Evolutionary conservation across 2,113 vertebrate genomes (phyloP), one percentile per base, ranked within the genome.

Genomic region (Oceanodroma tethys): DNA sequence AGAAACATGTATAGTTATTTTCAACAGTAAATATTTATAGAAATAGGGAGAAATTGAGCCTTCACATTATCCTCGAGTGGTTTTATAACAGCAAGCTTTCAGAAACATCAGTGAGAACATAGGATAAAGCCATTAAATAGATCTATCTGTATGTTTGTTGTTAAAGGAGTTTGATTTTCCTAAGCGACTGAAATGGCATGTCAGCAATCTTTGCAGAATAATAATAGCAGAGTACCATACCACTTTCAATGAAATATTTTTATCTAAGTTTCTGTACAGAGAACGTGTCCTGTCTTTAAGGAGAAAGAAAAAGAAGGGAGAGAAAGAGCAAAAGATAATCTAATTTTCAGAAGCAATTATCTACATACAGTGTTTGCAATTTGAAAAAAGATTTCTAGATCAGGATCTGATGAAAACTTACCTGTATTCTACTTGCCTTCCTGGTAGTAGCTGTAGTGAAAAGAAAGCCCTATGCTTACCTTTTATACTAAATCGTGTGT

Each of bases 401-500:
- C 43, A 84, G 42, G 19, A 53, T 83, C 47, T 88, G 40, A 66
- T 30, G 81, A 84, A 84, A 93, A 94, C 67, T 98, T 91, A 98
- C 98, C 98, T 97, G 97, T 94, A 26, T 56, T 80, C 30, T 38
- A 2, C 65, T 94, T 83, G 82, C 52, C 76, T 91, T 94, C 79
- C 84, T 82, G 36, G 72, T 38, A 86, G 52, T n/a, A 95, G 86
- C 95, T 96, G 86, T 89, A 90, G 83, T 86, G 72, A 73, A 93
- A 87, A 11, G 86, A 40, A 70, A 92, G 62, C 82, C 75, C 58
- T 70, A 3, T 58, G 68, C 72, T 94, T 74, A 25, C 94, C 97
- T 98, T 98, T 98, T 98, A 98, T 98, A 98, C 93, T 96, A 82
- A 95, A 94, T 55, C 2, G 6, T 92, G 94, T 91, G 97, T 95